A percentile compares a stretch with the other conserved stretches of the same genome.
Evolutionary conservation across 2,888 invertebrate species (phyloP).

Genomic region (Calameuta filiformis): DNA sequence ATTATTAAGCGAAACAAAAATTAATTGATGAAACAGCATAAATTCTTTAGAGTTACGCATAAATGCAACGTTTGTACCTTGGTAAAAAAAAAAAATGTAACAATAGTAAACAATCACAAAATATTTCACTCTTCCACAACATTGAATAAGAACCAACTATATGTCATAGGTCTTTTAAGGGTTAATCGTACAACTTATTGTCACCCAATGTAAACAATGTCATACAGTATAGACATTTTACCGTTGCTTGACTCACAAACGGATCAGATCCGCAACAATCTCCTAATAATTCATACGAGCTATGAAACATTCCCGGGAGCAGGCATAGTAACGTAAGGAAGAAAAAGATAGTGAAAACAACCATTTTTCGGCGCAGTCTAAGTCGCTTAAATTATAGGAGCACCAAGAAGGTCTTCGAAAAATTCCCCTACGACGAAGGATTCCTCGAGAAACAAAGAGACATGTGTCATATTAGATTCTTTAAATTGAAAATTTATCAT

Average conservation of each 20-base stretch:
- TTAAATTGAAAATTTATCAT: neutral
- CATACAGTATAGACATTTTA: neutral
- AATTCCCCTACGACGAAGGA: neutral
- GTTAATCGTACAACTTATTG: neutral
- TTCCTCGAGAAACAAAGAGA: neutral
- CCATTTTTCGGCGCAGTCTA: neutral
- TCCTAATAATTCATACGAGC: neutral
- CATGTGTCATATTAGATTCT: neutral
- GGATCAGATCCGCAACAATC: neutral
- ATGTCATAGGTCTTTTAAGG: neutral
- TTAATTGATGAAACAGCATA: neutral
- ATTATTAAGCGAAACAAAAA: neutral
- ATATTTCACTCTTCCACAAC: neutral
- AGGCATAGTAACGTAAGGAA: neutral
- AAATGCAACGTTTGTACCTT: neutral
- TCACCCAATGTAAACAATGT: neutral
- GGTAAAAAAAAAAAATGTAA: neutral
- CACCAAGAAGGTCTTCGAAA: neutral
- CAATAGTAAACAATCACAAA: neutral
- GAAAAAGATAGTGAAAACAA: neutral
- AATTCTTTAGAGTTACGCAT: neutral
- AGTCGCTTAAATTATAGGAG: neutral
- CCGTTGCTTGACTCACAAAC: neutral
- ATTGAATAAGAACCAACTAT: neutral
- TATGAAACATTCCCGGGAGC: neutral